Conservation (phyloP, 2,113 vertebrate species). For the Oncorhynchus kisutch region DNA sequence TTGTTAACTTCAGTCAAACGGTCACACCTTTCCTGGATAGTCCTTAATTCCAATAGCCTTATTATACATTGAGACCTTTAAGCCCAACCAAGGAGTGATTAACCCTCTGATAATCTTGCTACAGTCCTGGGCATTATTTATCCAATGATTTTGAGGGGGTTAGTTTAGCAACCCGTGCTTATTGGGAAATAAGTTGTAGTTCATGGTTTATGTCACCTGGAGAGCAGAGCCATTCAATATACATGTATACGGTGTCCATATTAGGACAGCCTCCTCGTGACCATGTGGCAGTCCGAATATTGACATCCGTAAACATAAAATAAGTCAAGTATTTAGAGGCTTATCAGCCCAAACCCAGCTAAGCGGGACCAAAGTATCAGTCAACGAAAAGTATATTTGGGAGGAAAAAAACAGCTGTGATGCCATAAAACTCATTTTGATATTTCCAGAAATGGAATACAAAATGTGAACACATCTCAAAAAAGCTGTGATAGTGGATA, state of each 20-base stretch:
- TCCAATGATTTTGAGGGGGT: background rate
- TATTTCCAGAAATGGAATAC: constrained; percentile 3
- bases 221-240: background rate
- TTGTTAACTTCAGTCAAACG: constrained; percentile 5
- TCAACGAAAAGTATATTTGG: background rate
- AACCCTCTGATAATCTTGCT: constrained; percentile 6
- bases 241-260: no score
- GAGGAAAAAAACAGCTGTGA: constrained; percentile 10
- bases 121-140: constrained; percentile 10
- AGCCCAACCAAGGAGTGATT: no score
- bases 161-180: background rate
- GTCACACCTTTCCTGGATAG: constrained; percentile 52
- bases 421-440: background rate
- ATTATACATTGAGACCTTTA: background rate
- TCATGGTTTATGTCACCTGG: background rate
- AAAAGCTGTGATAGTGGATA: constrained; percentile 31
- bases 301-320: background rate
- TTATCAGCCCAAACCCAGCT: constrained; percentile 11
- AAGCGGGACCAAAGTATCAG: background rate
- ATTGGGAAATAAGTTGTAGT: background rate
- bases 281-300: background rate
- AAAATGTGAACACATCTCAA: constrained; percentile 11
- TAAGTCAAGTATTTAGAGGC: constrained; percentile 27
- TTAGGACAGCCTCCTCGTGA: background rate
- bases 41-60: background rate